Base-by-base conservation (phyloP, 2,113 vertebrate genomes). In the Archocentrus centrarchus region DNA sequence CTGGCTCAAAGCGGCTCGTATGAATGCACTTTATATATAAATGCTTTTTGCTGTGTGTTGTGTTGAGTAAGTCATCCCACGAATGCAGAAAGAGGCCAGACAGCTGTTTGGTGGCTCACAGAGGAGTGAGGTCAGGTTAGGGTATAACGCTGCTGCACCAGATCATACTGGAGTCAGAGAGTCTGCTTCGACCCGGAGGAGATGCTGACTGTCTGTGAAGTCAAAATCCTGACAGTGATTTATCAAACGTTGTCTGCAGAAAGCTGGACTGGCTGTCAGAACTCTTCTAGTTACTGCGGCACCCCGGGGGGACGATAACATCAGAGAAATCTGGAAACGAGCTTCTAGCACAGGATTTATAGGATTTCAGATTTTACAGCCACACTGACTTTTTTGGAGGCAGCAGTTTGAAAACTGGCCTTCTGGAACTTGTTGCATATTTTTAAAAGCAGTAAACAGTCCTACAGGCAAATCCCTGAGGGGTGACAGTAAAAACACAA, bases 21-120 rank as follows among this genome's bases (percentile, higher is more conserved):
- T 66, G 18, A 59, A 64, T 14, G 35, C 14, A 24, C 15, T 39
- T n/a, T 10, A 22, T 70, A 14, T 5, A 11, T 39, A 11, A 85
- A 81, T 27, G 22, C 55, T 75, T 30, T 39, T 62, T 39, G 75
- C 8, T n/a, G 35, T 84, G 35, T 84, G 55, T 24, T 18, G 32
- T 11, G 7, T 20, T 80, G 18, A 86, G 77, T 60, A 77, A 66
- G 75, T 68, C 77, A 57, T 86, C 39, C 64, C 47, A 84, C 79
- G 82, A 93, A 93, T 90, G 85, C 62, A 85, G 32, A 81, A 39
- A 66, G 57, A 85, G 9, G 78, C 37, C 62, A 1, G 60, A 84
- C 86, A 89, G 80, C 84, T 88, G 88, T 73, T 80, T 15, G 47
- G 32, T 13, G 17, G 78, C 84, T 77, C 77, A 66, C 77, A 77